Conservation (phyloP, 2,113 vertebrate species). For the Ameiurus melas region DNA sequence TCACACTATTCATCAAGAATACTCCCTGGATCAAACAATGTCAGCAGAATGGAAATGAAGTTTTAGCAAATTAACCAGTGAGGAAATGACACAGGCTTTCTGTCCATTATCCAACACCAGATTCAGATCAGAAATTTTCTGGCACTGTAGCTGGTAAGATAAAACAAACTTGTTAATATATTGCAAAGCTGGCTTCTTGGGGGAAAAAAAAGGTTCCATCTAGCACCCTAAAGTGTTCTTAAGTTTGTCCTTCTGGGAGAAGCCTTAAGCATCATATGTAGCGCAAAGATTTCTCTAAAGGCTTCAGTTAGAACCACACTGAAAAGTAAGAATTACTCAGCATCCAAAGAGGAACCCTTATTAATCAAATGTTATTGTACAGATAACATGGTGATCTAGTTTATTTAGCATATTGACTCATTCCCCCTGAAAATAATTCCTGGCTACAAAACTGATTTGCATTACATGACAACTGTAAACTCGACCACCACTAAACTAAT, state of each 20-base stretch:
- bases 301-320: not conserved
- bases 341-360: not conserved
- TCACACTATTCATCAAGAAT: not conserved
- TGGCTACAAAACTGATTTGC: not conserved
- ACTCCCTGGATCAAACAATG: not conserved
- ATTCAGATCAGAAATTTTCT: constrained; percentile 70
- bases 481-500: not conserved
- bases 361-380: not conserved
- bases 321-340: not conserved
- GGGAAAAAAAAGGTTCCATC: constrained; percentile 20
- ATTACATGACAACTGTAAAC: not conserved
- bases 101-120: constrained; percentile 54
- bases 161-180: constrained; percentile 67
- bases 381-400: not conserved
- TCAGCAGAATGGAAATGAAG: not conserved
- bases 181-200: constrained; percentile 60
- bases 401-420: no score
- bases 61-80: not conserved
- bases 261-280: not conserved
- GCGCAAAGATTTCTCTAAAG: not conserved
- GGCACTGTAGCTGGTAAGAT: constrained; percentile 64
- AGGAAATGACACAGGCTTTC: constrained; percentile 37
- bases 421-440: not conserved
- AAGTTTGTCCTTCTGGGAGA: not conserved
- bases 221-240: constrained; percentile 41